Percentiles rank a stretch among this genome's conserved stretches.
phyloP scores from a whole-genome alignment of 2,888 invertebrate genomes.

The Mesorhabditis belari region DNA sequence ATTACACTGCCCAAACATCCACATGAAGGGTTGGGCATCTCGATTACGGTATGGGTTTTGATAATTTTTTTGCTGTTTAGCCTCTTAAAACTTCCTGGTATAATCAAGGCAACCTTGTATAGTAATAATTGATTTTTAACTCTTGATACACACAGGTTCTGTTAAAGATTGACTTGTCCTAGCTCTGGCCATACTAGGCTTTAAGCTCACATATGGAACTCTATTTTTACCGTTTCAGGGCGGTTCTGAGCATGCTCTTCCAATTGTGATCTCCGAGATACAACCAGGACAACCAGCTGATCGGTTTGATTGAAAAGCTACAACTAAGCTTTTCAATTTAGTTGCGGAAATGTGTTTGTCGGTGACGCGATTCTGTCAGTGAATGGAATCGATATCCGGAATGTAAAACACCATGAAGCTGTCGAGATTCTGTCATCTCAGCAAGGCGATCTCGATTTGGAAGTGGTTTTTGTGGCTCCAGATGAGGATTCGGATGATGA shows the following conservation, averaged over 20 bases:
- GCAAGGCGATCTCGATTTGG: conserved; percentile 69
- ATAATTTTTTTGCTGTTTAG: background rate
- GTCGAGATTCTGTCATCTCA: conserved; percentile 67
- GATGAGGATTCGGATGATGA: conserved; percentile 62
- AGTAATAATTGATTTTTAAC: background rate
- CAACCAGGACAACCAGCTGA: conserved; percentile 72
- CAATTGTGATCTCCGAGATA: conserved; percentile 76
- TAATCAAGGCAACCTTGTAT: background rate
- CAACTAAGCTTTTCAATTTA: background rate
- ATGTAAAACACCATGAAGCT: conserved; percentile 74
- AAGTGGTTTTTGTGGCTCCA: conserved; percentile 72
- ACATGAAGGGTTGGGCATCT: conserved; percentile 76
- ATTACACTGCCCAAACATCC: conserved; percentile 68
- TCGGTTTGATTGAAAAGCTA: conserved; percentile 59
- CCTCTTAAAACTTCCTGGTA: background rate
- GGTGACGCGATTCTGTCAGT: conserved; percentile 78
- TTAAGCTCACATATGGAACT: too few species aligned
- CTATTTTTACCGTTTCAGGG: too few species aligned
- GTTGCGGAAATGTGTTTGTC: conserved; percentile 64
- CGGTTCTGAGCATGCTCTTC: conserved; percentile 73
- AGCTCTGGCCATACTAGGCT: background rate
- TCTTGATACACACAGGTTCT: too few species aligned
- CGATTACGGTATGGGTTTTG: conserved; percentile 70
- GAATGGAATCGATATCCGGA: conserved; percentile 71
- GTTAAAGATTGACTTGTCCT: background rate